Evolutionary conservation across 2,113 vertebrate species (phyloP), one percentile per base, ranked within the genome.

Genomic region (Lepisosteus oculatus): DNA sequence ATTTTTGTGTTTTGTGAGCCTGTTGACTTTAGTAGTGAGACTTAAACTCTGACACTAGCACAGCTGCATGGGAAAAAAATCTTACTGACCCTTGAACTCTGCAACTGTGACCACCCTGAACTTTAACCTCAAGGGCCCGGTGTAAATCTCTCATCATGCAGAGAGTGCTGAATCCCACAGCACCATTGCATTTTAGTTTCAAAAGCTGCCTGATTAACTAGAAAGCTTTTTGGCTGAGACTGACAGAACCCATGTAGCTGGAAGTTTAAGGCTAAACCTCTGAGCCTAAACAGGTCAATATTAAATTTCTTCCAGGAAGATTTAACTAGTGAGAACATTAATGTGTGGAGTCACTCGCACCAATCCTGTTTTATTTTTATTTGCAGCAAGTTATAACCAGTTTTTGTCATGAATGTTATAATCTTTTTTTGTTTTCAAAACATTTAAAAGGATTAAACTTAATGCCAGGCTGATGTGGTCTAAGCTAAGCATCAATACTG

Each of bases 61-160:
- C 81, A 86, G 85, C 83, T 84, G 78, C 81, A 72, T 70, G 59
- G 72, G 72, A 76, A 67, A 44, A 74, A 29, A 65, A 56, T 61
- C 79, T 41, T 55, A 55, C 57, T 65, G 62, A 87, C 83, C 80
- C 75, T 65, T 76, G 74, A 86, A 84, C 87, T 74, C 78, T 78
- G n/a, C 72, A 76, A 78, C 80, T 77, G 70, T 77, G 67, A 59
- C 62, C 7, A 72, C 56, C 47, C 54, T 73, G 74, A 80, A 81
- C 79, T 77, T 55, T 83, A 69, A 81, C 77, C 78, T 82, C 70
- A 47, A 67, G 73, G 85, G 81, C 77, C 71, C 3, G 12, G 69
- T 72, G 74, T 88, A 90, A 90, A 92, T 90, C 85, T 77, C 77
- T 84, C 77, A 29, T 85, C 79, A 78, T 82, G 76, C 83, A 75